Percentiles rank a stretch among this genome's conserved stretches.
Conservation (phyloP, 2,888 invertebrate species). For the Lamellibrachia columna region DNA sequence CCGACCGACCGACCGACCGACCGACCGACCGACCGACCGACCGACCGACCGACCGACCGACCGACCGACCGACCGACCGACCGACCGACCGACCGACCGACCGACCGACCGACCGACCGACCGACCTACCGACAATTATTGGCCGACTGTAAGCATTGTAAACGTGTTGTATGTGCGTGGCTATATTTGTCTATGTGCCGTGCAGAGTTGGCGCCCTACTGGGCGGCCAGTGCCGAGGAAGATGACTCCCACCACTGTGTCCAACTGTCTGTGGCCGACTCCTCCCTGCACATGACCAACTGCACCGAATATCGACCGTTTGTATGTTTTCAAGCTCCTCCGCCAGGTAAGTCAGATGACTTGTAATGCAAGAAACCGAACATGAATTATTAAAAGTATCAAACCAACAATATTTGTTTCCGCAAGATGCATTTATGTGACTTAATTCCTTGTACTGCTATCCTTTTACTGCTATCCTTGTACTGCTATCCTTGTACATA, state of each 20-base stretch:
- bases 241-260: not conserved
- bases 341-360: not conserved
- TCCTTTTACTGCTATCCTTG: too few relatives aligned
- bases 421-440: too few relatives aligned
- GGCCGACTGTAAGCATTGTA: too few relatives aligned
- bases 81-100: not conserved
- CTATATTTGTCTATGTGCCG: not conserved
- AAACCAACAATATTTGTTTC: too few relatives aligned
- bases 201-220: not conserved
- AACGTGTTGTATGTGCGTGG: not conserved
- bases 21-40: not conserved
- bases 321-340: not conserved
- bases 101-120: not conserved
- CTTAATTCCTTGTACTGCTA: too few relatives aligned
- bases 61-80: not conserved
- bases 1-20: not conserved
- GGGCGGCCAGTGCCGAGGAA: not conserved
- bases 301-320: not conserved
- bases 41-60: not conserved
- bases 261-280: not conserved
- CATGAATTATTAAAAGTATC: too few relatives aligned
- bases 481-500: too few relatives aligned
- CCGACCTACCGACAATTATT: not conserved
- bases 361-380: too few relatives aligned
- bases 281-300: not conserved